Conservation (phyloP, 2,797 vertebrate genomes). For the Scarus forsteni region DNA sequence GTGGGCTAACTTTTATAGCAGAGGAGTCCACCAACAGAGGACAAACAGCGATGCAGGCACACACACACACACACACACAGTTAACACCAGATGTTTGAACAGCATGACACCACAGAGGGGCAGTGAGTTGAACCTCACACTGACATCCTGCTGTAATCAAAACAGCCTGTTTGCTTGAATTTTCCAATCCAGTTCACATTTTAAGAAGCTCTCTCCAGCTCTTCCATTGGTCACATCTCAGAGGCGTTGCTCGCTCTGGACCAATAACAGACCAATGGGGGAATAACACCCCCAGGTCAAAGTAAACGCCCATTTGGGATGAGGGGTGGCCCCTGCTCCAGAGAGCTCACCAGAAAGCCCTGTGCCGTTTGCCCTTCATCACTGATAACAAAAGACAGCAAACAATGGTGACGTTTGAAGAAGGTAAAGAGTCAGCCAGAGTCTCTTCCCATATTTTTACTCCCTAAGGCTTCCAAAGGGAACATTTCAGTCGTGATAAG, state of each 20-base stretch:
- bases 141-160: slow-evolving; percentile 40
- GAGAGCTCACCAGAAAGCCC: slow-evolving; percentile 17
- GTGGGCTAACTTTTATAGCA: slow-evolving; percentile 36
- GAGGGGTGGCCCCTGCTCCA: slow-evolving; percentile 40
- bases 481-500: neutral
- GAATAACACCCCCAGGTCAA: slow-evolving; percentile 60
- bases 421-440: neutral
- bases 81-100: slow-evolving; percentile 57
- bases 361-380: slow-evolving; percentile 20
- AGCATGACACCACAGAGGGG: slow-evolving; percentile 32
- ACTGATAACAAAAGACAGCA: slow-evolving; percentile 19
- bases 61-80: slow-evolving; percentile 14
- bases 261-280: slow-evolving; percentile 62
- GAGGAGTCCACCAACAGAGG: slow-evolving; percentile 41
- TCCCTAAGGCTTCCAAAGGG: neutral
- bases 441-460: neutral
- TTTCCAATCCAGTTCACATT: slow-evolving; percentile 34
- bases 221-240: slow-evolving; percentile 64
- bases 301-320: slow-evolving; percentile 26
- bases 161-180: slow-evolving; percentile 57
- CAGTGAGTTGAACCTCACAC: slow-evolving; percentile 15
- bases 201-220: slow-evolving; percentile 13
- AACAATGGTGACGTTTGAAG: slow-evolving; percentile 23
- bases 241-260: slow-evolving; percentile 63
- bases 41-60: slow-evolving; percentile 16